phyloP scores from a whole-genome alignment of 2,113 vertebrate species.

The Malurus elegans region DNA sequence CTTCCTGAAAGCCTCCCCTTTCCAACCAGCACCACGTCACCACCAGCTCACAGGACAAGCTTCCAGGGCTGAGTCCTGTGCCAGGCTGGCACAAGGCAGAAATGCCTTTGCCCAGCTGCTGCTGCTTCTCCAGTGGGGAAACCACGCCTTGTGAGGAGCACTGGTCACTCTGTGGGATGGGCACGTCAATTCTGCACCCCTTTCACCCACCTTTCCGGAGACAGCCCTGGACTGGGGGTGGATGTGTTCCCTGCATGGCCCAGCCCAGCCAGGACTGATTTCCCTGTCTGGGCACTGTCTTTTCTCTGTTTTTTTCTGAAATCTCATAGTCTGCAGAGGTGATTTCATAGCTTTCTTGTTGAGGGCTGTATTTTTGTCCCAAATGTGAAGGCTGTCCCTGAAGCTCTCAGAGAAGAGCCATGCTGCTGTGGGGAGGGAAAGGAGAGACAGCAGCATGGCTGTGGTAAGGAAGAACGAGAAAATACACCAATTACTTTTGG shows the following conservation, averaged over 20 bases:
- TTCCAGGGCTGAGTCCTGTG: accelerated
- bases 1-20: neutral
- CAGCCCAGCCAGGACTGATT: neutral
- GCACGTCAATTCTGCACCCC: neutral
- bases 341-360: neutral
- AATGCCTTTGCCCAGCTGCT: neutral
- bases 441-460: neutral
- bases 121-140: neutral
- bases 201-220: neutral
- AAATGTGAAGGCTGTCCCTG: accelerated
- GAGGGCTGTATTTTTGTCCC: neutral
- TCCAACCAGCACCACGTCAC: accelerated
- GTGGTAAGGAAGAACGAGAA: neutral
- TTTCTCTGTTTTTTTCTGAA: neutral
- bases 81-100: neutral
- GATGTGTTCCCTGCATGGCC: neutral
- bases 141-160: neutral
- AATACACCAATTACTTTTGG: neutral
- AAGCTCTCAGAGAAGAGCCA: neutral
- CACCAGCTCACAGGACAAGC: neutral
- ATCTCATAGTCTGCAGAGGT: neutral
- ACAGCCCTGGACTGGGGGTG: neutral
- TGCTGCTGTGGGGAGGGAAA: neutral
- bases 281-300: neutral
- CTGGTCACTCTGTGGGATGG: neutral